Base-by-base conservation (phyloP, 2,888 invertebrate genomes). In the Drosophila imparisetae region DNA sequence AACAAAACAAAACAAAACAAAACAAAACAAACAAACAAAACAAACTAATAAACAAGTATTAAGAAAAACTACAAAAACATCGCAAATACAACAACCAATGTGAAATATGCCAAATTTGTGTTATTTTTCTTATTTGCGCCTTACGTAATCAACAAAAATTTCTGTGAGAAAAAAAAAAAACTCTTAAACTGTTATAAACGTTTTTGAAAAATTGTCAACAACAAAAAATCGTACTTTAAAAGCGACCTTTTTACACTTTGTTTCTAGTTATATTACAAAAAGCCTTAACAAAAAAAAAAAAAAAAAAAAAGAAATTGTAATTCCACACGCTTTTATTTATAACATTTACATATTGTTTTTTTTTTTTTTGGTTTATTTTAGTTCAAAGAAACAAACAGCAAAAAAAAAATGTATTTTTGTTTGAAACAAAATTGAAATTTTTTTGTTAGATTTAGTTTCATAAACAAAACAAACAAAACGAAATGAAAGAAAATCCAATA, bases 311-410 rank as follows among this genome's bases (percentile, higher is more conserved):
- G 85, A 87, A 84, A 85, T 74, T 85, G 90, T 89, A 85, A 85
- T 85, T 85, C 84, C 84, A 84, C 90, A 79, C 88, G 84, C 84
- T 84, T 84, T 84, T 85, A 90, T 85, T 90, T 90, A 78, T 83
- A 73, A 86, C n/a, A 66, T 81, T 76, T 72, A 73, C 66, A 83
- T 64, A 50, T 53, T 7, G 6, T 1, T 29, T 29, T 29, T 29
- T 29, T 29, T 68, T 50, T 60, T 62, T 69, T 32, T 55, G n/a
- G n/a, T n/a, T n/a, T n/a, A n/a, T 72, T 78, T 84, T 75, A 65
- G 52, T 75, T 89, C 54, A 57, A 66, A 42, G 40, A 66, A 58
- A 55, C 58, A 78, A 69, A 62, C 55, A 53, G 21, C 27, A 65
- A 68, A 65, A 6, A 15, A 34, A 27, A 49, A 63, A 67, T 66